Conservation (phyloP, 2,113 vertebrate species). For the Empidonax alnorum region DNA sequence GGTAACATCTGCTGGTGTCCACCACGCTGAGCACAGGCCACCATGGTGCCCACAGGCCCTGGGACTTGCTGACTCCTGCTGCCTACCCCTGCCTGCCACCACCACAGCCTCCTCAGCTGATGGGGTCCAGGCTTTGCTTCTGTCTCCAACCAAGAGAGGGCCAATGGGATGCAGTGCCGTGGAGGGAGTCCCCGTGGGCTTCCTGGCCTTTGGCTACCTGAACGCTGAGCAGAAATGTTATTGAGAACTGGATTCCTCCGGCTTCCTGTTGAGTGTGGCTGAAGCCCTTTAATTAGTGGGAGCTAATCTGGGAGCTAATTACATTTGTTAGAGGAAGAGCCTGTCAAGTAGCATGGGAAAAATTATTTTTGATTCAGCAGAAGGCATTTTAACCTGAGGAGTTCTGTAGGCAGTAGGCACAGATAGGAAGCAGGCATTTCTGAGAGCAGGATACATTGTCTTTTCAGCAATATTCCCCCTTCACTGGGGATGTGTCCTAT, state of each 20-base stretch:
- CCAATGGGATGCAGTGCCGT: accelerated
- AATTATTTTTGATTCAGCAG: constrained; percentile 16
- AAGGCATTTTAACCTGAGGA: not conserved
- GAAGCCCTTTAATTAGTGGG: constrained; percentile 2
- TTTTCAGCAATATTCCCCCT: not conserved
- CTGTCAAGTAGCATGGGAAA: not conserved
- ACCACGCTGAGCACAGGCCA: accelerated
- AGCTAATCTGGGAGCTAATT: constrained; percentile 26
- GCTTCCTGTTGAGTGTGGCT: not conserved
- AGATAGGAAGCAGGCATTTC: not conserved
- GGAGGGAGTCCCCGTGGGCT: not conserved
- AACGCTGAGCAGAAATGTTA: not conserved
- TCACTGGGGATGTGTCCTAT: not conserved
- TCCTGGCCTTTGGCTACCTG: not conserved
- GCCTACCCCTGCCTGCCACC: not conserved
- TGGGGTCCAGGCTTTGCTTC: not conserved
- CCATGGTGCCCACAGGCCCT: not conserved
- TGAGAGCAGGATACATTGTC: not conserved
- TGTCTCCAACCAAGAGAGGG: not conserved
- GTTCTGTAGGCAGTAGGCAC: not conserved
- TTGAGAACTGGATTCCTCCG: not conserved
- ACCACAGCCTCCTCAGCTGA: not conserved
- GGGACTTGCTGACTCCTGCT: accelerated
- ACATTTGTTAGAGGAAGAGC: not conserved
- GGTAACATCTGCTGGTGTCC: not conserved